Evolutionary conservation across 2,113 vertebrate species (phyloP).

Genomic region (Mellivora capensis): DNA sequence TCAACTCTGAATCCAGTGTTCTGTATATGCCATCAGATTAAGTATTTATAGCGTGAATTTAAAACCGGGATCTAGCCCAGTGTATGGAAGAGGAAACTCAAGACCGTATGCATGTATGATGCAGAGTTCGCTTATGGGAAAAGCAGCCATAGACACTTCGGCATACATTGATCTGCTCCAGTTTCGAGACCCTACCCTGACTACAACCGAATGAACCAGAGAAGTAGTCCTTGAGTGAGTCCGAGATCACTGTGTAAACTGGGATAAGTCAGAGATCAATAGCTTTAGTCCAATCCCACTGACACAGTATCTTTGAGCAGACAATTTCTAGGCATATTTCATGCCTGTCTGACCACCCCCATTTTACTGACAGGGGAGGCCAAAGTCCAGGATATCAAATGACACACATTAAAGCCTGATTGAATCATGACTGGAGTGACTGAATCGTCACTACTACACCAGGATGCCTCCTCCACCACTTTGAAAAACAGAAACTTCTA

Average conservation of each 20-base stretch:
- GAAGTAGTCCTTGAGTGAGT: not conserved
- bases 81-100: not conserved
- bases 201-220: not conserved
- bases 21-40: not conserved
- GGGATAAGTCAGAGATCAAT: not conserved
- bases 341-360: not conserved
- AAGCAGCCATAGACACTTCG: not conserved
- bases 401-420: not conserved
- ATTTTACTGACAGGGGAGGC: not conserved
- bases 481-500: not conserved
- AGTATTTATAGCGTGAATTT: not conserved
- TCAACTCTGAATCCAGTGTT: not conserved
- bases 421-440: no score
- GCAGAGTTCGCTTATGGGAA: not conserved
- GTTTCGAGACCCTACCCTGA: not conserved
- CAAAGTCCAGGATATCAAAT: not conserved
- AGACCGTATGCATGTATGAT: fast-evolving
- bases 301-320: not conserved
- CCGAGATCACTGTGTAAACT: not conserved
- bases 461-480: not conserved
- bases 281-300: not conserved
- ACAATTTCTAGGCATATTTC: not conserved
- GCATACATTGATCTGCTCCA: not conserved
- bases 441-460: no score
- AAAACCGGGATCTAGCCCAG: not conserved